phyloP scores from a whole-genome alignment of 1,140 invertebrate genomes.

The Camponotus vicinus region DNA sequence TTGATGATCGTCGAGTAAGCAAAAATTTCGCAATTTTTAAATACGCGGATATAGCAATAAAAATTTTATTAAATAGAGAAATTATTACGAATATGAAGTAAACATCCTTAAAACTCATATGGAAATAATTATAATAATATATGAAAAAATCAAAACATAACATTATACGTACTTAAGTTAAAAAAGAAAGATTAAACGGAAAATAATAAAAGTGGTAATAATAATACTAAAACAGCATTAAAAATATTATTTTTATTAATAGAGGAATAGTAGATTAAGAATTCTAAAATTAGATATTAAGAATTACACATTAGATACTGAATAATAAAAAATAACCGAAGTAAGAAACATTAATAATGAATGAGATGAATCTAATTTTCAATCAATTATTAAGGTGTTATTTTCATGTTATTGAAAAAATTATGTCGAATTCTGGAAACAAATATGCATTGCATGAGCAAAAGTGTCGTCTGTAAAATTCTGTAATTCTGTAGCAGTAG shows the following conservation, averaged over 20 bases:
- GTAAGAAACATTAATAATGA: not conserved
- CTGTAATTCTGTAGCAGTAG: not conserved
- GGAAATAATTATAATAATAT: not conserved
- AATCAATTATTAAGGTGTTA: not conserved
- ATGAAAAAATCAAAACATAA: not conserved
- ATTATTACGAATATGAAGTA: not conserved
- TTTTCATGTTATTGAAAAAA: not conserved
- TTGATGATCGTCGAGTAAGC: not conserved
- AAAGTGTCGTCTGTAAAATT: not conserved
- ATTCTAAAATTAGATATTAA: not conserved
- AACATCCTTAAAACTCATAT: not conserved
- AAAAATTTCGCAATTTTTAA: not conserved
- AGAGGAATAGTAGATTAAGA: not conserved
- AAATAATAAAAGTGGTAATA: not conserved
- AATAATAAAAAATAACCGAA: conserved; percentile 1
- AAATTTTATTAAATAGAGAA: not conserved
- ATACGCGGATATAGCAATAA: not conserved
- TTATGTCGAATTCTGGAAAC: not conserved
- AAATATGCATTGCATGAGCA: not conserved
- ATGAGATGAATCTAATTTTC: not conserved
- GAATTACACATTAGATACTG: not conserved
- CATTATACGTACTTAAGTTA: not conserved
- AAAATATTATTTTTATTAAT: not conserved
- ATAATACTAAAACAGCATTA: not conserved
- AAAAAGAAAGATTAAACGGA: not conserved